Base-by-base conservation (phyloP, 2,113 vertebrate genomes). In the Falcunculus frontatus region DNA sequence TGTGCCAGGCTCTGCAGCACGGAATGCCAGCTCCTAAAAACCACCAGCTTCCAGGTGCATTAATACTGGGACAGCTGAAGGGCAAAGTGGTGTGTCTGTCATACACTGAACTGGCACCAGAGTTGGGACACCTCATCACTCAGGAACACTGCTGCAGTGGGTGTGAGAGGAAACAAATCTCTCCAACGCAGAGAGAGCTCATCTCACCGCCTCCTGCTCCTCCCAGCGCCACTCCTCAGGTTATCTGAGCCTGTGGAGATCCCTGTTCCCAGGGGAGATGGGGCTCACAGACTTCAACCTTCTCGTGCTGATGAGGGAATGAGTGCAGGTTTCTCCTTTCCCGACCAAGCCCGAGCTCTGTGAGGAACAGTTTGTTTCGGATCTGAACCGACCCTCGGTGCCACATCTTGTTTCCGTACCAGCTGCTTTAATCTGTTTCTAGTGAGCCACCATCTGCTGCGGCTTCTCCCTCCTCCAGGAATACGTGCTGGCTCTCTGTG, bases 381-480 rank as follows among this genome's bases (percentile, higher is more conserved):
- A 72, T 85, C 47, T 46, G 37, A 88, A 81, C 63, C 1, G 7
- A 57, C 80, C 72, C 68, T 92, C 1, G 1, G 59, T 76, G 82
- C 78, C 33, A 70, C 35, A 20, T 79, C 84, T 78, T n/a, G 73
- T 87, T 82, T 93, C 81, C 0, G 1, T 78, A 87, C 60, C 81
- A 76, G 65, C 62, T 85, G 65, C 90, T 95, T 82, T 75, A 56
- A 72, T 72, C 84, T 64, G 44, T 85, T 93, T 85, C 74, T 68
- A 73, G 53, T 11, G 41, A 90, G 75, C 46, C 37, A 29, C 70
- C 92, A 92, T 80, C 90, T 96, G 94, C 90, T 95, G 73, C 2
- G 3, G 78, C 75, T 85, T 91, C 67, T 87, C 64, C 52, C 82
- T 83, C 41, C 55, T 84, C 57, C 35, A 64, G 92, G 37, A 89